phyloP scores from a whole-genome alignment of 2,113 vertebrate species.

The Ammospiza caudacuta region DNA sequence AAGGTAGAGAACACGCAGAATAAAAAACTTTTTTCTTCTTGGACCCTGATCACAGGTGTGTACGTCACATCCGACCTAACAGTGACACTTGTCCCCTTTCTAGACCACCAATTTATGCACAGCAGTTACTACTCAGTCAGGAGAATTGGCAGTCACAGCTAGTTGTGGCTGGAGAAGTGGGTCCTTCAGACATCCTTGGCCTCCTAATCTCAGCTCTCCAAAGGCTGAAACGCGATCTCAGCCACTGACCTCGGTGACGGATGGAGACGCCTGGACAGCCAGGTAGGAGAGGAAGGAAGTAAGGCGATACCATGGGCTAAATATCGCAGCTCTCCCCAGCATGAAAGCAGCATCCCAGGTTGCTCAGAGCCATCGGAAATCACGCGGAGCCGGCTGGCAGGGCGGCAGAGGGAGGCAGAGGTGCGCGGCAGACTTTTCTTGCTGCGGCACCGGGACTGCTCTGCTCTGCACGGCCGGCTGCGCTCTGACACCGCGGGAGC shows the following conservation, averaged over 20 bases:
- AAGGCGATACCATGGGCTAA: neutral
- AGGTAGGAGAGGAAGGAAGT: neutral
- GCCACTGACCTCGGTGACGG: neutral
- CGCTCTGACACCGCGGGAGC: rapidly evolving
- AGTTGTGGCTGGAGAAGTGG: neutral
- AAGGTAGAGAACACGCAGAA: too few relatives aligned
- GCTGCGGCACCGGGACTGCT: neutral
- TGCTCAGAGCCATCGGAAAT: neutral
- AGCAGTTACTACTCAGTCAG: neutral
- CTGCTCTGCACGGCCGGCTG: rapidly evolving
- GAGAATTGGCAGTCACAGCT: neutral
- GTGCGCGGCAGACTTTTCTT: neutral
- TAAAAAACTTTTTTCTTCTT: too few relatives aligned
- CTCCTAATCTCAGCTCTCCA: neutral
- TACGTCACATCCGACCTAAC: too few relatives aligned
- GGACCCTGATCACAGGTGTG: too few relatives aligned
- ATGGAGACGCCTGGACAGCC: neutral
- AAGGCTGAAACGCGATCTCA: neutral
- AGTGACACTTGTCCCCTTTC: neutral
- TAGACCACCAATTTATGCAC: neutral
- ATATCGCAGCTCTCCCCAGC: neutral
- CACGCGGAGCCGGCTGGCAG: neutral
- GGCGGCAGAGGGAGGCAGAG: neutral
- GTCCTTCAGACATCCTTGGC: neutral
- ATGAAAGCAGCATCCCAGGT: neutral